Base-by-base conservation (phyloP, 2,797 vertebrate genomes). In the Botia kubotai region DNA sequence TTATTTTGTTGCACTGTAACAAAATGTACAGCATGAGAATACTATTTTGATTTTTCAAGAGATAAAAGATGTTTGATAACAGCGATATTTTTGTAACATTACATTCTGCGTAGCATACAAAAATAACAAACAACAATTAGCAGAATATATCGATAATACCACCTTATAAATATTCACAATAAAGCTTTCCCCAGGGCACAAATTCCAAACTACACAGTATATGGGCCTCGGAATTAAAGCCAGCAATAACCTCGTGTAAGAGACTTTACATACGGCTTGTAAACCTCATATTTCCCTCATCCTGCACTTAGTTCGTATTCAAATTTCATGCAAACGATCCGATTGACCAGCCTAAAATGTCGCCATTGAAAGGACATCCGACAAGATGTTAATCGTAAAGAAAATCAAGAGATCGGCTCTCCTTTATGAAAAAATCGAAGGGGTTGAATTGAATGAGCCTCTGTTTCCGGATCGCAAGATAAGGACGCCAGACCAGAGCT, bases 371-470 rank as follows among this genome's bases (percentile, higher is more conserved):
- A 72, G 87, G 86, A 92, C 90, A 91, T 87, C 92, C 91, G 89
- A 87, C 87, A 91, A 90, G 90, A 91, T 91, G 91, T 93, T 92
- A 93, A 93, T 91, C 92, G 88, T 87, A 87, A 83, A 89, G 89
- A 91, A 91, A 93, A 94, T 93, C 92, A 93, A 93, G 92, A 93
- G 92, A 93, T 93, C 93, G 91, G 88, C 92, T 92, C 90, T 90
- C 89, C 91, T 94, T 92, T 91, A 87, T 92, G 92, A 84, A 91
- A 88, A 95, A 95, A 95, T 95, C 94, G 91, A 94, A 95, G 93
- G 91, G 92, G 92, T 94, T 94, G 94, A 95, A 94, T 90, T 94
- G 93, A 94, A 91, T 93, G 93, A 68, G 93, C 91, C 90, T 90
- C 89, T 90, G 89, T 88, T 90, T 94, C 89, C 89, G 92, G 92